These are phyloP conservation scores for Pristionchus maxplancki DNA, from an alignment of 2,888 invertebrate genomes.

Conservation along the genomic window DNA sequence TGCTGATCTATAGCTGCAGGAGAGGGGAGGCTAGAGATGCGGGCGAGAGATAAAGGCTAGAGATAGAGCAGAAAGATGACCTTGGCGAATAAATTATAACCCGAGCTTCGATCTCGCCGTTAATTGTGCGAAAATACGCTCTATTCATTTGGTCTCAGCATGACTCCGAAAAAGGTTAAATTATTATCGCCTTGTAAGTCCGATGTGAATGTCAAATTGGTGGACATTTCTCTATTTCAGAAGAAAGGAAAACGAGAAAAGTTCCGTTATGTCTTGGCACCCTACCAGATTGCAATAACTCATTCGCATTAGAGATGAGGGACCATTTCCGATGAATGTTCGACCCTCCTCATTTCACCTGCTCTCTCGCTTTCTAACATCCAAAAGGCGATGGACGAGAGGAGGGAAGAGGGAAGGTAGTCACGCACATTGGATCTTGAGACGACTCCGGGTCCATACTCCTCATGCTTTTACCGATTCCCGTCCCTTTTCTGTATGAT, in stretches of 20 bases:
- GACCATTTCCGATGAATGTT: not conserved
- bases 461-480: too few species aligned
- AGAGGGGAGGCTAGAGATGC: not conserved
- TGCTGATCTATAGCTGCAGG: not conserved
- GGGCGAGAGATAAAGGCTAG: conserved; percentile 36
- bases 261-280: not conserved
- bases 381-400: not conserved
- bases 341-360: too few species aligned
- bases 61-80: conserved; percentile 2
- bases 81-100: conserved; percentile 39
- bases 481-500: too few species aligned
- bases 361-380: too few species aligned
- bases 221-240: too few species aligned
- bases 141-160: too few species aligned
- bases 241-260: too few species aligned
- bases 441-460: not conserved
- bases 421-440: not conserved
- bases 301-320: conserved; percentile 12
- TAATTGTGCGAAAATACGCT: not conserved
- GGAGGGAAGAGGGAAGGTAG: not conserved
- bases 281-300: not conserved
- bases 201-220: too few species aligned
- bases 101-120: not conserved
- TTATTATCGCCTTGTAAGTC: too few species aligned
- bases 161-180: too few species aligned